Base-by-base conservation (phyloP, 2,797 vertebrate genomes). In the Gymnothorax reevesii region DNA sequence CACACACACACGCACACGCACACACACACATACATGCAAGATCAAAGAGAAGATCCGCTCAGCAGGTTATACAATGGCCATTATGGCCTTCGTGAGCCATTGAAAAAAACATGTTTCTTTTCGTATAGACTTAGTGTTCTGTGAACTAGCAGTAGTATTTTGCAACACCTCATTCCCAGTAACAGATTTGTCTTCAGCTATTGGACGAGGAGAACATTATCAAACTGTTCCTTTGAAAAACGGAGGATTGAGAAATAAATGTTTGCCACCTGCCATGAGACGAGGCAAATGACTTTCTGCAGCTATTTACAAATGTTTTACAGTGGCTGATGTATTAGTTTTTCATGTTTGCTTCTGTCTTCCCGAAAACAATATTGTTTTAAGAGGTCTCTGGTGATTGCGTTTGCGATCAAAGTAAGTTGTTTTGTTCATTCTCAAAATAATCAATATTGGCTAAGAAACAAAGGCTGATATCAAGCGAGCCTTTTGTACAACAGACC, bases 1-100 rank as follows among this genome's bases (percentile, higher is more conserved):
- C 27, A 33, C 27, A 33, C 27, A 33, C 27, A 33, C n/a, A 13
- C 27, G 33, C 27, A 33, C 69, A 73, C 69, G 80, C 90, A 88
- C 55, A 90, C 90, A 88, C 85, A 83, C 57, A 83, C 87, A 69
- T 88, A 82, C 12, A 25, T 20, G 7, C n/a, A 25, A 8, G 52
- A 60, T 22, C 17, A 52, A 22, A 42, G 1, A 33, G n/a, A 60
- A 7, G 15, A 71, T 66, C 60, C 27, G 17, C 27, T 82, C 79
- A 25, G 49, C 62, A 86, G 85, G 66, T 57, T 62, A 83, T 86
- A 69, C 27, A 52, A 20, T 59, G 33, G 75, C 82, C 57, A 86
- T 83, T 82, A 86, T 33, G 33, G 60, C 52, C 42, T 83, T 7
- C 60, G 59, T n/a, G 60, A 54, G 52, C 66, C 42, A 66, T 82